phyloP scores from a whole-genome alignment of 2,888 invertebrate species.

The Nesidiocoris tenuis region DNA sequence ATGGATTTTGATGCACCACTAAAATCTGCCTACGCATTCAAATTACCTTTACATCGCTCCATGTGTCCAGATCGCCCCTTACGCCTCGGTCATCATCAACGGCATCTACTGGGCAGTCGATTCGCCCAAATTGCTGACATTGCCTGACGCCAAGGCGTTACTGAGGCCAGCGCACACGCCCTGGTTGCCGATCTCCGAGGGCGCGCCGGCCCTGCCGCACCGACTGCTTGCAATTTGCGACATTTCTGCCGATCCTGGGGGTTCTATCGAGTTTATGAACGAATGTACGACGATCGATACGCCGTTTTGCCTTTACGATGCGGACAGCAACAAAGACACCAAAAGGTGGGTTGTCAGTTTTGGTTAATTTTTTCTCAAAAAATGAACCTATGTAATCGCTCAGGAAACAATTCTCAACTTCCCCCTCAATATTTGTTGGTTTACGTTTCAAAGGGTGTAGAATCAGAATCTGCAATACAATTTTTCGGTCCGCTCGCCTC shows the following conservation, averaged over 20 bases:
- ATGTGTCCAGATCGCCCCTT: slow-evolving; percentile 95
- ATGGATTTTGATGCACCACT: too few species aligned
- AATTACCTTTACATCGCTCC: too few species aligned
- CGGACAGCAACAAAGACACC: slow-evolving; percentile 94
- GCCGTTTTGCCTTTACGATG: slow-evolving; percentile 98
- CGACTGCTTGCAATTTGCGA: slow-evolving; percentile 95
- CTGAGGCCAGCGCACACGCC: slow-evolving; percentile 85
- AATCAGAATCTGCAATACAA: too few species aligned
- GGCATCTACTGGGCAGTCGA: slow-evolving; percentile 99
- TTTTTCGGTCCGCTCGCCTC: too few species aligned
- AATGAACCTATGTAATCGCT: too few species aligned
- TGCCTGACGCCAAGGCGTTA: slow-evolving; percentile 96
- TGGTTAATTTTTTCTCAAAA: too few species aligned
- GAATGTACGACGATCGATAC: slow-evolving; percentile 99
- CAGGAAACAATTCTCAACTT: too few species aligned
- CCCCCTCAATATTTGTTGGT: too few species aligned
- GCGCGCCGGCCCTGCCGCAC: slow-evolving; percentile 80
- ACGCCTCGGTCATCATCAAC: slow-evolving; percentile 94
- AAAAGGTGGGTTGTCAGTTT: too few species aligned
- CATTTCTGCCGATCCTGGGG: slow-evolving; percentile 98
- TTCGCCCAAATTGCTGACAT: slow-evolving; percentile 91
- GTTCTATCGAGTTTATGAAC: slow-evolving; percentile 98
- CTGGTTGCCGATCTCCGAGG: slow-evolving; percentile 86
- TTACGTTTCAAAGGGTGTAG: too few species aligned
- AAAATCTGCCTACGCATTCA: too few species aligned